Percentiles rank a stretch among this genome's conserved stretches.
Conservation (phyloP, 2,888 invertebrate species). For the Synergus japonicus region DNA sequence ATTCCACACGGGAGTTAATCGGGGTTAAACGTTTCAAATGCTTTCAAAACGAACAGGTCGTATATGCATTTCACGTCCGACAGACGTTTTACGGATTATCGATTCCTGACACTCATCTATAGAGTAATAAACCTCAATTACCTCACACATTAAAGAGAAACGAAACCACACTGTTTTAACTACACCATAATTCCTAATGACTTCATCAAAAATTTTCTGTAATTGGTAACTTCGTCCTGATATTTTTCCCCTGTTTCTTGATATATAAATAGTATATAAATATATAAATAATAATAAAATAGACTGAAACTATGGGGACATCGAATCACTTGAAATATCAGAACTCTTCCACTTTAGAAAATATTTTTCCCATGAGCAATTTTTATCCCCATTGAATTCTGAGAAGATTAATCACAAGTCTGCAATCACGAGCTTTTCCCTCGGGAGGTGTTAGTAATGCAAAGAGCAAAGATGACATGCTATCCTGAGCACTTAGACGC, state of each 20-base stretch:
- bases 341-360: neutral
- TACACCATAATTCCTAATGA: neutral
- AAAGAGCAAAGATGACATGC: conserved; percentile 9
- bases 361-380: neutral
- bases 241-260: neutral
- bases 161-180: conserved; percentile 8
- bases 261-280: too few relatives aligned
- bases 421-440: neutral
- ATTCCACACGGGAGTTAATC: conserved; percentile 38
- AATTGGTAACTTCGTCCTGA: neutral
- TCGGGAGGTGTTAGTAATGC: neutral
- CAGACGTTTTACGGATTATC: conserved; percentile 43
- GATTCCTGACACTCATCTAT: conserved; percentile 24
- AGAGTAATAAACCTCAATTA: conserved; percentile 13
- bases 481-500: neutral
- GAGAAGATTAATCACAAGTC: conserved; percentile 12
- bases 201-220: conserved; percentile 1
- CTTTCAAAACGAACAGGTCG: neutral
- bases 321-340: neutral
- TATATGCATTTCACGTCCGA: conserved; percentile 23
- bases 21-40: conserved; percentile 32
- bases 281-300: too few relatives aligned
- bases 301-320: neutral
- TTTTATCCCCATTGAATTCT: neutral
- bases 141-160: conserved; percentile 5